Percentiles rank a stretch among this genome's conserved stretches.
Evolutionary conservation across 2,888 invertebrate species (phyloP).

Genomic region (Cantharis rufa): DNA sequence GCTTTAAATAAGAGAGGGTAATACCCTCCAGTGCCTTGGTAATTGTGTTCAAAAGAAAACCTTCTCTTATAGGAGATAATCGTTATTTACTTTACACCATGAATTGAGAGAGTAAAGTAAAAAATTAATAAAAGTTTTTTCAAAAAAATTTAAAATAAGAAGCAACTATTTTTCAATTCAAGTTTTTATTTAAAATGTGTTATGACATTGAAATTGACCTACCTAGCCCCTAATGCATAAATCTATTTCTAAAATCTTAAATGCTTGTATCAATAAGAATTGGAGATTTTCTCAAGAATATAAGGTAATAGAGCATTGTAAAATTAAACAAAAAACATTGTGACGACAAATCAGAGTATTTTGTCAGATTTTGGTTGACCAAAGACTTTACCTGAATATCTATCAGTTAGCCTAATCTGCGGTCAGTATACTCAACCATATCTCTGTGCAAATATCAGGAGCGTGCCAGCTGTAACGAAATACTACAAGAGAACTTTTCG

Average conservation of each 20-base stretch:
- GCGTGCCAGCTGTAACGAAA: constrained; percentile 41
- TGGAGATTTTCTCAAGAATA: background rate
- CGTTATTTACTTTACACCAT: too few relatives aligned
- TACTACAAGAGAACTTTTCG: constrained; percentile 39
- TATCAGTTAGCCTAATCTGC: constrained; percentile 33
- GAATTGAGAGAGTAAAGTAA: too few relatives aligned
- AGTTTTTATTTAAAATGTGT: too few relatives aligned
- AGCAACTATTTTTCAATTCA: too few relatives aligned
- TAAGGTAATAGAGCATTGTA: background rate
- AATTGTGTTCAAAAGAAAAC: too few relatives aligned
- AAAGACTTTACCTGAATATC: constrained; percentile 20
- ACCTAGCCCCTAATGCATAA: background rate
- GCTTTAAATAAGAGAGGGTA: too few relatives aligned
- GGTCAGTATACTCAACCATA: constrained; percentile 28
- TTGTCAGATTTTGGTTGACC: constrained; percentile 33
- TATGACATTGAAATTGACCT: background rate
- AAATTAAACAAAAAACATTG: background rate
- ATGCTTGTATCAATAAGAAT: background rate
- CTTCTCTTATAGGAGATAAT: too few relatives aligned
- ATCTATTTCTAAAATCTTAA: background rate
- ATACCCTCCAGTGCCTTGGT: too few relatives aligned
- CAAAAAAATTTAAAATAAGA: too few relatives aligned
- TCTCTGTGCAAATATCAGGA: constrained; percentile 35
- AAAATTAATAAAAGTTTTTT: too few relatives aligned
- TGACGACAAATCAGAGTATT: constrained; percentile 25